These are phyloP conservation scores for Stenopsyche tienmushanensis DNA, from an alignment of 1,140 invertebrate genomes.

Conservation along the genomic window DNA sequence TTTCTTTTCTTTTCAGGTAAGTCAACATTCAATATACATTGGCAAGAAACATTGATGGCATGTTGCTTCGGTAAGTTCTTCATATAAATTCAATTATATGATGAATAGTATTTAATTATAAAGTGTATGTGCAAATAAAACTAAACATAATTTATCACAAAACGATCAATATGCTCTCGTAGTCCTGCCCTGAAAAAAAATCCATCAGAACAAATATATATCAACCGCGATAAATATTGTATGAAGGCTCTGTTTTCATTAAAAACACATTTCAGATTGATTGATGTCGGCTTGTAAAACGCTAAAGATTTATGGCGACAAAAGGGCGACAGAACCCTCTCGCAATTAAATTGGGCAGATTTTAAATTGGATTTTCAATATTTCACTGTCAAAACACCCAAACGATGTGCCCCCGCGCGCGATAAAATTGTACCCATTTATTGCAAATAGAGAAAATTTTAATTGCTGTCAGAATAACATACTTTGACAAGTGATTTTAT, in stretches of 20 bases:
- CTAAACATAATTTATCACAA: background rate
- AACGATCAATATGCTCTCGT: too few species aligned
- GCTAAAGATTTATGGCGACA: constrained; percentile 24
- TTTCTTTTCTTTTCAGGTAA: constrained; percentile 16
- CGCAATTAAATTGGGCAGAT: constrained; percentile 15
- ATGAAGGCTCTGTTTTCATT: constrained; percentile 12
- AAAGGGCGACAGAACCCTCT: constrained; percentile 16
- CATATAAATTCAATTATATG: background rate
- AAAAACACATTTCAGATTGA: constrained; percentile 27
- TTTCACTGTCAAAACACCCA: constrained; percentile 27
- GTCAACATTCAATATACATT: constrained; percentile 12
- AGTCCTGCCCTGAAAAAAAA: too few species aligned
- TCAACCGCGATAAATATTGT: background rate
- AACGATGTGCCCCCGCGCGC: background rate
- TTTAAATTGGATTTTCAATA: constrained; percentile 30
- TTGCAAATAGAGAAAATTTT: too few species aligned
- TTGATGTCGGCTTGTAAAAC: constrained; percentile 23
- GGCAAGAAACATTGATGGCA: constrained; percentile 3
- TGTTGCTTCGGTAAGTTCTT: constrained; percentile 4
- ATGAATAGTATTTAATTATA: background rate
- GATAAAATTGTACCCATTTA: too few species aligned
- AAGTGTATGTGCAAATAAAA: background rate
- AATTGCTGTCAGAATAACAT: too few species aligned
- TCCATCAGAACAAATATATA: too few species aligned
- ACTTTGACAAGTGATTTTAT: too few species aligned